Base-by-base conservation (phyloP, 1,140 invertebrate genomes). In the Polyergus mexicanus region DNA sequence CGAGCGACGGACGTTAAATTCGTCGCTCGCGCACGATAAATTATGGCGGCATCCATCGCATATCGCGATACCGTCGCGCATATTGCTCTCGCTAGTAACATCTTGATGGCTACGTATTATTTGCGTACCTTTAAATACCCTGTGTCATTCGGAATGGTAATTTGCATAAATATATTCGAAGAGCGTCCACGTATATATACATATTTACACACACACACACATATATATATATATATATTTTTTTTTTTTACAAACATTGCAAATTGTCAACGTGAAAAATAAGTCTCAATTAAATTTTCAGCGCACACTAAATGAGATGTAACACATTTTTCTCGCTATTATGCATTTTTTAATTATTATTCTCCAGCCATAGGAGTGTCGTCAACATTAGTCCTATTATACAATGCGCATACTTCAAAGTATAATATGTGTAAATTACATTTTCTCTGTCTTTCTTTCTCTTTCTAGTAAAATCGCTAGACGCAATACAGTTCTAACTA, bases 141-240 rank as follows among this genome's bases (percentile, higher is more conserved):
- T 16, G 25, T 6, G 16, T 60, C 51, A 13, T 68, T 80, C 32
- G 13, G 7, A 16, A 32, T 32, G 25, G 19, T 25, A 62, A 83
- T 83, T 72, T 83, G 54, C 68, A 74, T 60, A 60, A 72, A 41
- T 35, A 62, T n/a, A 44, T 58, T 71, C 25, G 16, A 22, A 54
- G 22, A 69, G 22, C 41, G 22, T 25, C 41, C 32, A 32, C 32
- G 3, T 32, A 32, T 32, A 32, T 32, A 32, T 32, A 32, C 32
- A 32, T 2, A 32, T 32, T 32, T 32, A 32, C 3, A 32, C 32
- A 0, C 32, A 32, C 3, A 28, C 25, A 28, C 1, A 28, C 3
- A 32, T 32, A 32, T 32, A 32, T 32, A 32, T 32, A 32, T 32
- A 32, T 32, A 32, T 32, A 32, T 3, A 32, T 32, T 32, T 32